Evolutionary conservation across 2,113 vertebrate genomes (phyloP), one percentile per base, ranked within the genome.

Genomic region (Limnothrissa miodon): DNA sequence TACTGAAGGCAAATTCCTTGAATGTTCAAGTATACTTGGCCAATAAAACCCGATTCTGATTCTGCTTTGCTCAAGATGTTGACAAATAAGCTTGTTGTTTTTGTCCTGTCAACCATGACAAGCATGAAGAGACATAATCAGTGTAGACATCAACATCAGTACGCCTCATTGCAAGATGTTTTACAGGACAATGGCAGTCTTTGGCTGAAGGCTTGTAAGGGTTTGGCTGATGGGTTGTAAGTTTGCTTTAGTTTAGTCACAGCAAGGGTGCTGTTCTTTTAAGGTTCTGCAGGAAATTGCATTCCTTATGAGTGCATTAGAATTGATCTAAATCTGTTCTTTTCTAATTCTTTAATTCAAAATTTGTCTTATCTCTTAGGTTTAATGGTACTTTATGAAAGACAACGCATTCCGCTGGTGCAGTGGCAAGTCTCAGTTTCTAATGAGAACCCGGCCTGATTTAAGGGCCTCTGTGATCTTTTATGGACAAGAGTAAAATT

Each of bases 401-500:
- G 66, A 74, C 66, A 74, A 74, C 29, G 29, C 13, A 29, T 74
- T 74, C 29, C 36, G 33, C 66, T 17, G 66, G 29, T 74, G 66
- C 25, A 29, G 59, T 56, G 19, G 11, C 29, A 74, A 11, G 25
- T 10, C 15, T 74, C 11, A 6, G 66, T 74, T 74, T 74, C 66
- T 33, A 74, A 74, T 74, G 66, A 74, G 66, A 36, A 39, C 9
- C 66, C 13, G 9, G 66, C 11, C 66, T 74, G 66, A 74, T 74
- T 74, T 74, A 74, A 74, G 13, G 66, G 33, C 66, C 66, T 36
- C 66, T 39, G 66, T 33, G 66, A 74, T 74, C 66, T 36, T 74
- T 74, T 74, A 74, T 29, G 66, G 66, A 74, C 66, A 74, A 74
- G 29, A 74, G 29, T 36, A 33, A 74, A 74, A 74, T 74, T 74